Evolutionary conservation across 2,113 vertebrate genomes (phyloP).

Genomic region (Pangasianodon gigas): DNA sequence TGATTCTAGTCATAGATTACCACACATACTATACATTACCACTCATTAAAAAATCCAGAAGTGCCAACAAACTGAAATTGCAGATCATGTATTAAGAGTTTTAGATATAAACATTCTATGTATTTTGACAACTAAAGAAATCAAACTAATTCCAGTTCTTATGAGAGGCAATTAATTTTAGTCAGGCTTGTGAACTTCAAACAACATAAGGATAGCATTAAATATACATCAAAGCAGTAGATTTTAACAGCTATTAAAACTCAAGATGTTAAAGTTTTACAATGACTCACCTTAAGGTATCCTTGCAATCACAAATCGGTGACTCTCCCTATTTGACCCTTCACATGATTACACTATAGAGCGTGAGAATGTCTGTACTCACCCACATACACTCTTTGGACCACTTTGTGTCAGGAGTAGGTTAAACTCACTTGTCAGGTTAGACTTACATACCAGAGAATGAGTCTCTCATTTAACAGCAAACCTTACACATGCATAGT

Average conservation of each 20-base stretch:
- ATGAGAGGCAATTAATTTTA: neutral
- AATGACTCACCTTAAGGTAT: neutral
- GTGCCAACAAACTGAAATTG: neutral
- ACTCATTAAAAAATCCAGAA: neutral
- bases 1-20: neutral
- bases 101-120: neutral
- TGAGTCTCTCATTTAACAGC: slow-evolving; percentile 8
- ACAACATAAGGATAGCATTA: neutral
- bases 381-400: neutral
- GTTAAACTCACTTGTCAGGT: neutral
- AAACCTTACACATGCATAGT: neutral
- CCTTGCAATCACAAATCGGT: slow-evolving; percentile 4
- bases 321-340: neutral
- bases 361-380: slow-evolving; percentile 3
- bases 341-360: slow-evolving; percentile 4
- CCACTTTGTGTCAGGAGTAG: neutral
- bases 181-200: neutral
- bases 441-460: neutral
- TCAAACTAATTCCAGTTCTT: neutral
- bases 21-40: no score
- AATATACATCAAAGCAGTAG: neutral
- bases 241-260: slow-evolving; percentile 3
- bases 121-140: neutral
- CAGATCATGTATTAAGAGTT: neutral
- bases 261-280: neutral